Percentiles rank a stretch among this genome's conserved stretches.
Evolutionary conservation across 2,888 invertebrate genomes (phyloP).

Genomic region (Amiota mariae): DNA sequence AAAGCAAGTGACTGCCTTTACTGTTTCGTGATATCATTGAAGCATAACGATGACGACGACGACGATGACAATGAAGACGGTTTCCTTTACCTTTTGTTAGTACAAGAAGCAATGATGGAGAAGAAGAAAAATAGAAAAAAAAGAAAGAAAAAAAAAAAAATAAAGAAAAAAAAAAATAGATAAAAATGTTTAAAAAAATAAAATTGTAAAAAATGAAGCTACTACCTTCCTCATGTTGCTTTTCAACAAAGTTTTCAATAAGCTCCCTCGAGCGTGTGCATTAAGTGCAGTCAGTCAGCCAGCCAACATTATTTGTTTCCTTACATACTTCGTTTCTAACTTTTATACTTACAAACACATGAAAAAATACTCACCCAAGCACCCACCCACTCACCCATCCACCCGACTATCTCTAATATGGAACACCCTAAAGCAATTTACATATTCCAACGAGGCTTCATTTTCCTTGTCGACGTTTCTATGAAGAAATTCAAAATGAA

Average conservation of each 20-base stretch:
- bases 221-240: conserved; percentile 21
- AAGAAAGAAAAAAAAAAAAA: background rate
- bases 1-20: background rate
- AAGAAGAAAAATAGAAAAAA: background rate
- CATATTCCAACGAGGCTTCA: conserved; percentile 37
- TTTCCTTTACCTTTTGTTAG: conserved; percentile 1
- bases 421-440: conserved; percentile 57
- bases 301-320: conserved; percentile 57
- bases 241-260: conserved; percentile 67
- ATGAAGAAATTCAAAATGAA: conserved; percentile 62
- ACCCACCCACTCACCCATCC: no score
- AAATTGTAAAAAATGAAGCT: background rate
- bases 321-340: conserved; percentile 30
- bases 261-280: conserved; percentile 70
- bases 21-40: conserved; percentile 28
- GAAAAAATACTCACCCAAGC: no score
- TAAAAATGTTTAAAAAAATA: conserved; percentile 1
- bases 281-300: conserved; percentile 64
- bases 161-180: background rate
- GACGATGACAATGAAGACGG: background rate
- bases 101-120: background rate
- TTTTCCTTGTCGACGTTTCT: no score
- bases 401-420: no score
- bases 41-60: conserved; percentile 24
- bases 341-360: conserved; percentile 18